Percentiles rank a stretch among this genome's conserved stretches.
Evolutionary conservation across 2,888 invertebrate genomes (phyloP).

Genomic region (Eustalomyia histrio): DNA sequence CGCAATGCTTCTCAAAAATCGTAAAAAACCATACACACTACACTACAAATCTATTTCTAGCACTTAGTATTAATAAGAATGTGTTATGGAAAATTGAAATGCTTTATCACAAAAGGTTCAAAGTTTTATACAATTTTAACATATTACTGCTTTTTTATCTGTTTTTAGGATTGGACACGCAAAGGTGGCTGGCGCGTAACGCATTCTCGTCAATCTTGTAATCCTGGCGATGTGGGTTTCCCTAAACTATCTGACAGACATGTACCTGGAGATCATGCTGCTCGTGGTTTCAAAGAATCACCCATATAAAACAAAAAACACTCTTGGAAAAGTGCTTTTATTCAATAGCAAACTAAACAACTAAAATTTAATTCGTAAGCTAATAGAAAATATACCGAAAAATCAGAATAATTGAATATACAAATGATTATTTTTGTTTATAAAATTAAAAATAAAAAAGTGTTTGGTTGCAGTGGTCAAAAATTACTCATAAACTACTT

Average conservation of each 20-base stretch:
- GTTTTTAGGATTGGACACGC: constrained; percentile 87
- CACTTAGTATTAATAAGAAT: no score
- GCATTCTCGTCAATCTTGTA: constrained; percentile 81
- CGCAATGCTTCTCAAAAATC: no score
- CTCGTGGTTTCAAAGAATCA: constrained; percentile 86
- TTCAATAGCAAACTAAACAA: constrained; percentile 37
- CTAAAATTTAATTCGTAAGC: constrained; percentile 45
- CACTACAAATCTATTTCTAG: no score
- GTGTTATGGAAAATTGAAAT: no score
- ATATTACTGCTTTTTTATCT: no score
- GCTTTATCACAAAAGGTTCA: no score
- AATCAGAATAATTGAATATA: constrained; percentile 11
- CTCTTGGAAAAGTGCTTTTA: constrained; percentile 52
- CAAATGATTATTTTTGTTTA: neutral
- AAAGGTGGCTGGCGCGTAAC: constrained; percentile 87
- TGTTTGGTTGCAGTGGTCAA: neutral
- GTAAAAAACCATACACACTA: no score
- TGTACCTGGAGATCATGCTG: constrained; percentile 84
- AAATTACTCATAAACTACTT: neutral
- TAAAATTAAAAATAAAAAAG: neutral
- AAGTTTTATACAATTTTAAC: no score
- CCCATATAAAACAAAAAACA: constrained; percentile 68
- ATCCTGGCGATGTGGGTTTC: constrained; percentile 86
- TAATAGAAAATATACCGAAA: constrained; percentile 16
- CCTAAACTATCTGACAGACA: constrained; percentile 83